Evolutionary conservation across 1,140 invertebrate genomes (phyloP).

Genomic region (Leptonema lineaticorne): DNA sequence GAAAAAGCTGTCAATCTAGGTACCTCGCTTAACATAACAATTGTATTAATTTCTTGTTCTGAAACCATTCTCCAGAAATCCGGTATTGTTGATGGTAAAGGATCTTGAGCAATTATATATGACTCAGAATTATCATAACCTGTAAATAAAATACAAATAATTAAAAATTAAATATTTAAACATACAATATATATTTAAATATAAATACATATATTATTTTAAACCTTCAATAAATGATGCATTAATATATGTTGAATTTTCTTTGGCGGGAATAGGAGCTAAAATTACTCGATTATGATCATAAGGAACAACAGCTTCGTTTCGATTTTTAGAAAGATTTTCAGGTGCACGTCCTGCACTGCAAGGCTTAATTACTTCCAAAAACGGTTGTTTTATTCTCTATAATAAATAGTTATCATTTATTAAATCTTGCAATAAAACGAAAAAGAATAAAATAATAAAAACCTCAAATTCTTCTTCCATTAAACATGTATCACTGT

Average conservation of each 20-base stretch:
- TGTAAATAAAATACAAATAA: constrained; percentile 45
- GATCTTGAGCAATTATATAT: constrained; percentile 95
- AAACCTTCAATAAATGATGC: constrained; percentile 90
- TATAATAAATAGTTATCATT: constrained; percentile 54
- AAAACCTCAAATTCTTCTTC: constrained; percentile 82
- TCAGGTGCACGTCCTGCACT: constrained; percentile 80
- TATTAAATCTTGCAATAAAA: neutral
- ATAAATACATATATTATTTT: neutral
- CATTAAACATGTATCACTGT: constrained; percentile 65
- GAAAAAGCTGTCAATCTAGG: constrained; percentile 45
- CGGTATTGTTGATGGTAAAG: constrained; percentile 80
- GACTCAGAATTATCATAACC: constrained; percentile 90
- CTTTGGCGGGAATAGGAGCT: constrained; percentile 75
- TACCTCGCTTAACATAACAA: constrained; percentile 94
- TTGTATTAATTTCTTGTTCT: constrained; percentile 86
- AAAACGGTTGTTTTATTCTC: constrained; percentile 75
- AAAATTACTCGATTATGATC: constrained; percentile 87
- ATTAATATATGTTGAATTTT: constrained; percentile 95
- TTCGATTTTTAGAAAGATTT: constrained; percentile 85
- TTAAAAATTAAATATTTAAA: constrained; percentile 12
- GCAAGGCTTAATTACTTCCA: constrained; percentile 78
- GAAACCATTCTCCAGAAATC: constrained; percentile 98
- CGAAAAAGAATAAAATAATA: neutral
- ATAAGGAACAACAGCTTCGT: constrained; percentile 85
- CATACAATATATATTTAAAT: constrained; percentile 43